A percentile compares a stretch with the other conserved stretches of the same genome.
Evolutionary conservation across 2,888 invertebrate species (phyloP).

Genomic region (Lingula anatina): DNA sequence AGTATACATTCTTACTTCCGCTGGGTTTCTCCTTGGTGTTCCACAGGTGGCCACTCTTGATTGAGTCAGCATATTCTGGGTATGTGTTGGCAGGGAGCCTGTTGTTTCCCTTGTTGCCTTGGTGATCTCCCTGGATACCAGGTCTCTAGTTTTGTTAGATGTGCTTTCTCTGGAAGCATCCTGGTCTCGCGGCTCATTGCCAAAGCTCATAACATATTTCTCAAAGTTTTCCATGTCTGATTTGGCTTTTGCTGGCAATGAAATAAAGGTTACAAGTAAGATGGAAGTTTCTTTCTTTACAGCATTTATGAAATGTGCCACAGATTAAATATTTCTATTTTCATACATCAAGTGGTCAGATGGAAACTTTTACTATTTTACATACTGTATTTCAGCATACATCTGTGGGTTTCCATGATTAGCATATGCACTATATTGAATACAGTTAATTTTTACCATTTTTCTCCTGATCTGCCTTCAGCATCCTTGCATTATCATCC

Average conservation of each 20-base stretch:
- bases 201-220: conserved; percentile 27
- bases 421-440: too few relatives aligned
- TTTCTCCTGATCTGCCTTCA: too few relatives aligned
- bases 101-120: conserved; percentile 13
- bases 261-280: conserved; percentile 2
- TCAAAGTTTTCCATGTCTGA: conserved; percentile 36
- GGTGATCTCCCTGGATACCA: conserved; percentile 17
- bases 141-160: conserved; percentile 11
- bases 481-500: too few relatives aligned
- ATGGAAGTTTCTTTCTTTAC: background rate
- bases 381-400: too few relatives aligned
- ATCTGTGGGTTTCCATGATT: too few relatives aligned
- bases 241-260: conserved; percentile 28
- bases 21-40: conserved; percentile 4
- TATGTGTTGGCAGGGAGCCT: background rate
- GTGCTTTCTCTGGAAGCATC: background rate
- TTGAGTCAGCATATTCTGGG: background rate
- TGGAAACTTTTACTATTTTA: too few relatives aligned
- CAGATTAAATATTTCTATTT: too few relatives aligned
- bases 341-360: too few relatives aligned
- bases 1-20: too few relatives aligned
- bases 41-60: conserved; percentile 10
- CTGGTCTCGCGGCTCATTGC: conserved; percentile 13
- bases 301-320: too few relatives aligned
- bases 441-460: too few relatives aligned